These are phyloP conservation scores for Pipistrellus nathusii DNA, from an alignment of 2,797 vertebrate species.

Conservation along the genomic window DNA sequence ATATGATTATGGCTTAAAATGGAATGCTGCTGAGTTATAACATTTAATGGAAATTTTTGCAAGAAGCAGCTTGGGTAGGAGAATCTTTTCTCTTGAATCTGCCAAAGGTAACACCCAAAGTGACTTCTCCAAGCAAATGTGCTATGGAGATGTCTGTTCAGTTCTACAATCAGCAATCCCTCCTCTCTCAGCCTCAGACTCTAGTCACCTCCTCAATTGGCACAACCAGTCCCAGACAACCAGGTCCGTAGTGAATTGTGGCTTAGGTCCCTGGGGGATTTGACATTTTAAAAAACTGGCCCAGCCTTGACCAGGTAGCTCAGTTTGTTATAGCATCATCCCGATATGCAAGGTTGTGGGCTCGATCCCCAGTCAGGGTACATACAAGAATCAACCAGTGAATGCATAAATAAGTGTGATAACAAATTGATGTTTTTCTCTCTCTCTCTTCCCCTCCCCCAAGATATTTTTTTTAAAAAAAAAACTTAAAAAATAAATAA, in stretches of 20 bases:
- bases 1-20: conserved; percentile 12
- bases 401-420: background rate
- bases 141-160: background rate
- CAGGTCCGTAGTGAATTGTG: background rate
- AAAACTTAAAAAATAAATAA: background rate
- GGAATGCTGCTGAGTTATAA: background rate
- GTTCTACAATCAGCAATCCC: background rate
- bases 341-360: background rate
- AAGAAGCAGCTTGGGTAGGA: background rate
- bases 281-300: background rate
- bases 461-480: background rate
- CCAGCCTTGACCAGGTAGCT: background rate
- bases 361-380: background rate
- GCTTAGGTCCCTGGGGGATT: background rate
- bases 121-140: background rate
- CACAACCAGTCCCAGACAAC: background rate
- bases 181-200: background rate
- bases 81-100: background rate
- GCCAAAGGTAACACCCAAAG: background rate
- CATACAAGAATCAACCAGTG: background rate
- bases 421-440: background rate
- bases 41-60: background rate
- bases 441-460: background rate
- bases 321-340: background rate
- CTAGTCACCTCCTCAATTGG: background rate